A percentile compares a stretch with the other conserved stretches of the same genome.
Evolutionary conservation across 2,113 vertebrate species (phyloP).

Genomic region (Tetrax tetrax): DNA sequence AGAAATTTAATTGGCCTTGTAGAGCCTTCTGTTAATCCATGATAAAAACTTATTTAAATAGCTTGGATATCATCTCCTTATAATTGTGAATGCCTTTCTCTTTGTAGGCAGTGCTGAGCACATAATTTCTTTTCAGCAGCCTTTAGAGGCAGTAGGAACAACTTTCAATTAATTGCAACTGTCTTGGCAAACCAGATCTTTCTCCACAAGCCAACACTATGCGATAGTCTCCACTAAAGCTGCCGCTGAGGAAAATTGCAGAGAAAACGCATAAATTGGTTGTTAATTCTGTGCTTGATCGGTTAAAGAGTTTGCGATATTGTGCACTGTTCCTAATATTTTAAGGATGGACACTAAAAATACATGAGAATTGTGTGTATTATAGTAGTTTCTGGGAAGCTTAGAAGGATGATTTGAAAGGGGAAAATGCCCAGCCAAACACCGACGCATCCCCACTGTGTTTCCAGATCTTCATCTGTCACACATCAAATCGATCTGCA

Average conservation of each 20-base stretch:
- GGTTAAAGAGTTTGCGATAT: neutral
- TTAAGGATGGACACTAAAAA: neutral
- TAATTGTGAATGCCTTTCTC: neutral
- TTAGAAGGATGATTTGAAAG: neutral
- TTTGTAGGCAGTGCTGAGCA: neutral
- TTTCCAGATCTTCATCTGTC: neutral
- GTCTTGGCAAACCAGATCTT: neutral
- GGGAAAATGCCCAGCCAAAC: neutral
- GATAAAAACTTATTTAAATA: slow-evolving; percentile 13
- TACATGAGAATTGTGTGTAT: neutral
- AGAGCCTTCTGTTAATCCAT: neutral
- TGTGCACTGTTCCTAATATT: neutral
- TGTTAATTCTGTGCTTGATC: neutral
- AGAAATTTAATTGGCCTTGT: neutral
- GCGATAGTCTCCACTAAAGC: neutral
- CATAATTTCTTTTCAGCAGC: neutral
- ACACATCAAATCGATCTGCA: neutral
- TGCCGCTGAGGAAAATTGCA: neutral
- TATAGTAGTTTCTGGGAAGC: neutral
- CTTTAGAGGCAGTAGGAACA: neutral
- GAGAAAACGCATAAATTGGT: neutral
- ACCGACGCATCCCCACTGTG: neutral
- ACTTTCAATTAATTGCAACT: neutral
- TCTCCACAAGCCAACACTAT: neutral
- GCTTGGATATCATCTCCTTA: neutral